Evolutionary conservation across 2,888 invertebrate species (phyloP).

Genomic region (Eupithecia exiguata): DNA sequence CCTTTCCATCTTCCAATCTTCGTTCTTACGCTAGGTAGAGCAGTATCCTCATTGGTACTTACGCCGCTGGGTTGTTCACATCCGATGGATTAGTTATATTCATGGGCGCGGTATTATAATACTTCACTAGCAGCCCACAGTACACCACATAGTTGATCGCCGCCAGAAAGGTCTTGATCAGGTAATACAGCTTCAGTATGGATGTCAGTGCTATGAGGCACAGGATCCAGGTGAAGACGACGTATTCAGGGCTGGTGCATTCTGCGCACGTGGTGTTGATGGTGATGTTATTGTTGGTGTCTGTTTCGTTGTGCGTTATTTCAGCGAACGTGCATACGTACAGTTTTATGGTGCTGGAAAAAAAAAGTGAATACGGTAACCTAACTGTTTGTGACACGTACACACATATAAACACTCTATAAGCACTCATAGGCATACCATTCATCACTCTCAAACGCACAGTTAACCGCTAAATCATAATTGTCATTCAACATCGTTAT

Average conservation of each 20-base stretch:
- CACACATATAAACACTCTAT: too few species aligned
- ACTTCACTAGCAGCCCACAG: constrained; percentile 86
- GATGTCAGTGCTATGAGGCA: constrained; percentile 96
- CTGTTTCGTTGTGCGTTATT: background rate
- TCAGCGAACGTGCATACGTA: constrained; percentile 62
- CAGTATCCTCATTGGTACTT: background rate
- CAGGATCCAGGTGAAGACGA: constrained; percentile 96
- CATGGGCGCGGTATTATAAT: constrained; percentile 78
- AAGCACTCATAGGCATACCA: too few species aligned
- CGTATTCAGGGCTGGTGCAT: constrained; percentile 91
- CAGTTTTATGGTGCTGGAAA: constrained; percentile 71
- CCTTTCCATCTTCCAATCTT: background rate
- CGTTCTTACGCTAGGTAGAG: background rate
- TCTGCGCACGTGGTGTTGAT: constrained; percentile 48
- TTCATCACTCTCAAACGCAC: too few species aligned
- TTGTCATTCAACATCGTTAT: too few species aligned
- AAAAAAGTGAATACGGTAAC: background rate
- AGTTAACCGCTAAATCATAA: too few species aligned
- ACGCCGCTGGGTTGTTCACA: background rate
- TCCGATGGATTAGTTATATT: background rate
- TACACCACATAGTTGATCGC: constrained; percentile 90
- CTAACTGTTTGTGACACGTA: too few species aligned
- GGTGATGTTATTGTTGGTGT: background rate
- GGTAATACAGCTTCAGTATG: constrained; percentile 94
- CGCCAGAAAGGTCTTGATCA: constrained; percentile 92